phyloP scores from a whole-genome alignment of 1,140 invertebrate genomes.

The Psix sp. region DNA sequence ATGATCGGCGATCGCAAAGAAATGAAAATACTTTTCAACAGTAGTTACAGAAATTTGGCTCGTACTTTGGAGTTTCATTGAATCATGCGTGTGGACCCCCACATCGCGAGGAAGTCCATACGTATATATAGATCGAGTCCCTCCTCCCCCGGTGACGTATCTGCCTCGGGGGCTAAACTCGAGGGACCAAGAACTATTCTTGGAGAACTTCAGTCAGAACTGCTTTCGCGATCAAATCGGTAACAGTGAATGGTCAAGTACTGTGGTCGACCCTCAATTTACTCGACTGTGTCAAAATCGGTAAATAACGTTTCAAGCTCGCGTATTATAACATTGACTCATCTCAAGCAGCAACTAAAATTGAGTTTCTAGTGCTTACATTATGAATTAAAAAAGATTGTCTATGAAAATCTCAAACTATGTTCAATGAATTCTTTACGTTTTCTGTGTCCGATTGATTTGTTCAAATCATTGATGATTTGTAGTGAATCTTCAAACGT shows the following conservation, averaged over 20 bases:
- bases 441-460: no score
- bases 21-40: conserved; percentile 30
- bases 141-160: conserved; percentile 59
- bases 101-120: conserved; percentile 59
- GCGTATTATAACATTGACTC: neutral
- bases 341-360: neutral
- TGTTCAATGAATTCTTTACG: no score
- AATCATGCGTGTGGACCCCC: conserved; percentile 55
- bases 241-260: conserved; percentile 63
- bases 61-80: conserved; percentile 54
- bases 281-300: conserved; percentile 47
- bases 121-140: conserved; percentile 68
- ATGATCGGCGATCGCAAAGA: conserved; percentile 2
- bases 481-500: no score
- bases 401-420: no score
- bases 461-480: no score
- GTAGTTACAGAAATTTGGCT: conserved; percentile 37
- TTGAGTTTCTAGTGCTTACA: no score
- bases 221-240: conserved; percentile 68
- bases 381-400: no score
- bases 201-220: conserved; percentile 74
- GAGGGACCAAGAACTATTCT: conserved; percentile 75
- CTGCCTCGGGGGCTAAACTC: conserved; percentile 66
- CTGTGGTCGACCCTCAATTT: conserved; percentile 42
- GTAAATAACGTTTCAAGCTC: conserved; percentile 21